Conservation (phyloP, 2,888 invertebrate species). For the Drosophila formosana region DNA sequence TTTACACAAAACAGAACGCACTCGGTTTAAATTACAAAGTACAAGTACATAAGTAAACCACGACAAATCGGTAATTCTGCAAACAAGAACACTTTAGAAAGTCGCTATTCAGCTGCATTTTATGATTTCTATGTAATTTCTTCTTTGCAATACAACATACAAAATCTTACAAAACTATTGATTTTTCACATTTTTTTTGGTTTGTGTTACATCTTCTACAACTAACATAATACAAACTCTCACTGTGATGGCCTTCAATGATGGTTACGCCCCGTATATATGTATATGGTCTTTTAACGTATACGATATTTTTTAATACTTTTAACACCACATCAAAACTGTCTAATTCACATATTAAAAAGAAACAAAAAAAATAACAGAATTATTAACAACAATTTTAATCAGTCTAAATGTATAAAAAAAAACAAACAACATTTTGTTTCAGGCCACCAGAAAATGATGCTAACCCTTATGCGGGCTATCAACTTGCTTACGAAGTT, state of each 20-base stretch:
- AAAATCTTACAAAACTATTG: slow-evolving; percentile 24
- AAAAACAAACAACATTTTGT: slow-evolving; percentile 85
- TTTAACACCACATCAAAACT: slow-evolving; percentile 59
- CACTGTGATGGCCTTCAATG: slow-evolving; percentile 34
- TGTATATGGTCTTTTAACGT: slow-evolving; percentile 68
- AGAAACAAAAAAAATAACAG: slow-evolving; percentile 28
- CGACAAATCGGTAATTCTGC: slow-evolving; percentile 53
- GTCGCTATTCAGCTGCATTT: slow-evolving; percentile 64
- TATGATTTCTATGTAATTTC: slow-evolving; percentile 52
- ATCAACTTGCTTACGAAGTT: slow-evolving; percentile 99
- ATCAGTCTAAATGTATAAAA: slow-evolving; percentile 74
- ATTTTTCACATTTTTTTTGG: slow-evolving; percentile 47
- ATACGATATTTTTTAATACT: slow-evolving; percentile 29
- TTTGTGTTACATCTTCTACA: slow-evolving; percentile 10
- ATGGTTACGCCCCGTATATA: slow-evolving; percentile 54
- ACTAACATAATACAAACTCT: slow-evolving; percentile 32
- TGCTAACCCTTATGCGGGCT: slow-evolving; percentile 98
- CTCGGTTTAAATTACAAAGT: slow-evolving; percentile 59
- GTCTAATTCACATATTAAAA: slow-evolving; percentile 52
- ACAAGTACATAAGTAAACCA: slow-evolving; percentile 43
- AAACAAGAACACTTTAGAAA: slow-evolving; percentile 59
- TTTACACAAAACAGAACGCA: slow-evolving; percentile 55
- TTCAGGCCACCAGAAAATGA: slow-evolving; percentile 95
- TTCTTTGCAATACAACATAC: slow-evolving; percentile 38
- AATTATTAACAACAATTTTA: slow-evolving; percentile 44